Conservation (phyloP, 2,113 vertebrate genomes). For the Myodes glareolus region DNA sequence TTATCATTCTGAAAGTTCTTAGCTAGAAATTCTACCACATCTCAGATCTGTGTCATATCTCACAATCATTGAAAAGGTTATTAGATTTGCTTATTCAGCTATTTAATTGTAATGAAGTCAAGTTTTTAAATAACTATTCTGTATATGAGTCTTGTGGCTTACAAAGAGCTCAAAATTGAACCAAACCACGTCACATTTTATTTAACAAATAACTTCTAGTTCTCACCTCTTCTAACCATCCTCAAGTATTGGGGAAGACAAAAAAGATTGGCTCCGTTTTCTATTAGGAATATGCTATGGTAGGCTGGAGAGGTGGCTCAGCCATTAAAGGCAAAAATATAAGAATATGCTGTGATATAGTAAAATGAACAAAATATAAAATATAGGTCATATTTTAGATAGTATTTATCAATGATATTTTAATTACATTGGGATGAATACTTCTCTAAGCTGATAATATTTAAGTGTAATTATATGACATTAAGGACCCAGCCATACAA, state of each 20-base stretch:
- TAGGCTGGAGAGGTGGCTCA: not conserved
- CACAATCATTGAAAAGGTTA: not conserved
- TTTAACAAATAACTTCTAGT: not conserved
- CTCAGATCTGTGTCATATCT: not conserved
- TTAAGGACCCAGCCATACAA: constrained; percentile 33
- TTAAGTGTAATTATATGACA: not conserved
- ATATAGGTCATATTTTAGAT: not conserved
- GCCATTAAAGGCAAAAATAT: not conserved
- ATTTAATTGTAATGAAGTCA: not conserved
- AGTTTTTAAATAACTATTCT: not conserved
- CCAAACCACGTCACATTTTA: not conserved
- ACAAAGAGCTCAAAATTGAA: not conserved
- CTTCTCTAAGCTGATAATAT: constrained; percentile 22
- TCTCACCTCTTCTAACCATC: not conserved
- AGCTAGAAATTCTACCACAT: not conserved
- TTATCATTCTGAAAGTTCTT: not conserved
- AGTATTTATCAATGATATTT: not conserved
- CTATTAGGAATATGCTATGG: not conserved
- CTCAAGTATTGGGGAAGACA: not conserved
- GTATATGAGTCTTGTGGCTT: not conserved
- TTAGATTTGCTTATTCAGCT: not conserved
- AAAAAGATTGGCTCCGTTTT: not conserved
- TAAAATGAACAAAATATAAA: not conserved
- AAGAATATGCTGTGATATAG: not conserved
- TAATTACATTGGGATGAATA: not conserved